phyloP scores from a whole-genome alignment of 1,140 invertebrate genomes.

The Microplitis demolitor region DNA sequence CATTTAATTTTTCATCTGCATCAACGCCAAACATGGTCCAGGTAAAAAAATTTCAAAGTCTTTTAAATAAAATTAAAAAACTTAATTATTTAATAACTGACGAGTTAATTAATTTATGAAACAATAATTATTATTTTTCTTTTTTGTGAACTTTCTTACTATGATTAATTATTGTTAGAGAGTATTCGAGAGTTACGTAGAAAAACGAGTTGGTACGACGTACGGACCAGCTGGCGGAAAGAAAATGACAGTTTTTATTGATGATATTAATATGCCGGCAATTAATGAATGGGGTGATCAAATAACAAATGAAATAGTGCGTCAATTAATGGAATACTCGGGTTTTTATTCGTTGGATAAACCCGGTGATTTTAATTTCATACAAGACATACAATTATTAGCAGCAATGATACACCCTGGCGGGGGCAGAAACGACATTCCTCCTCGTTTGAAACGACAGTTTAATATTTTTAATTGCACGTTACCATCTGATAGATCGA shows the following conservation, averaged over 20 bases:
- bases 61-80: too few species aligned
- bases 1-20: slow-evolving; percentile 95
- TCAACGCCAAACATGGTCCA: slow-evolving; percentile 74
- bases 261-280: slow-evolving; percentile 94
- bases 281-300: slow-evolving; percentile 92
- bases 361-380: slow-evolving; percentile 92
- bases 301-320: slow-evolving; percentile 95
- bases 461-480: slow-evolving; percentile 97
- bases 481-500: slow-evolving; percentile 79
- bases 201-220: slow-evolving; percentile 92
- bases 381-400: slow-evolving; percentile 91
- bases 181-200: slow-evolving; percentile 94
- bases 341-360: slow-evolving; percentile 97
- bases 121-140: too few species aligned
- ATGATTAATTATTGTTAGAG: slow-evolving; percentile 85
- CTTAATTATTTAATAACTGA: too few species aligned
- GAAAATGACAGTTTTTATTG: slow-evolving; percentile 93
- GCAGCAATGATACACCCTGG: slow-evolving; percentile 95
- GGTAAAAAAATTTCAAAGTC: too few species aligned
- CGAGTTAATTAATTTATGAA: too few species aligned
- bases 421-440: slow-evolving; percentile 95
- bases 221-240: slow-evolving; percentile 93
- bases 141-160: too few species aligned
- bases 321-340: slow-evolving; percentile 95
- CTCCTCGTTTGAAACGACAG: slow-evolving; percentile 89